Base-by-base conservation (phyloP, 2,888 invertebrate genomes). In the Ptilodon capucinus region DNA sequence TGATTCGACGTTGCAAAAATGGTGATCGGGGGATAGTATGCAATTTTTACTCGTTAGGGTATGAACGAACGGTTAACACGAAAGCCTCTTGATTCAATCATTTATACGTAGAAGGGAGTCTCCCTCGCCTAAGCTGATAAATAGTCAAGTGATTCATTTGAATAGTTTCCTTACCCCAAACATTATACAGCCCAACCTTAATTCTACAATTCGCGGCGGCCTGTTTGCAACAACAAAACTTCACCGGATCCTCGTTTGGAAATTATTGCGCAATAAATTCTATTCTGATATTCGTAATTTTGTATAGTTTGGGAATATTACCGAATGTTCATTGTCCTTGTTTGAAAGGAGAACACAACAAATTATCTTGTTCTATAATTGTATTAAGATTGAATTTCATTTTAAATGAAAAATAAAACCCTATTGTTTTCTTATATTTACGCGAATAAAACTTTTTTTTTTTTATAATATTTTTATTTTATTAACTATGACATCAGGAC, bases 231-330 rank as follows among this genome's bases (percentile, higher is more conserved):
- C 42, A 40, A 36, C 45, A 42, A 46, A 38, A 40, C 49, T 52
- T 30, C 51, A 32, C 34, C 58, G 62, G 55, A 47, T 51, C 48
- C 41, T 54, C 48, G 13, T 19, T 64, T 51, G 42, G 49, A 52
- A 61, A 55, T 64, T 64, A 68, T 68, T 53, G 51, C 34, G 30
- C 51, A 48, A 68, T 65, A 59, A 65, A 65, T 65, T 56, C 48
- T 51, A 57, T 43, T 52, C 57, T 0, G 14, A 4, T 4, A 21
- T 57, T 61, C 55, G 68, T 58, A 64, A 58, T 64, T 68, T 55
- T 49, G 48, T 49, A 44, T 51, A 51, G 51, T 50, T 32, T 6
- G 8, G 6, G 2, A 35, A 8, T 35, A 17, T 35, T 35, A 35
- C n/a, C n/a, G n/a, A n/a, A 35, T 35, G 4, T 35, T 35, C 17